Evolutionary conservation across 2,888 invertebrate species (phyloP), one percentile per base, ranked within the genome.

Genomic region (Nomada lathburiana): DNA sequence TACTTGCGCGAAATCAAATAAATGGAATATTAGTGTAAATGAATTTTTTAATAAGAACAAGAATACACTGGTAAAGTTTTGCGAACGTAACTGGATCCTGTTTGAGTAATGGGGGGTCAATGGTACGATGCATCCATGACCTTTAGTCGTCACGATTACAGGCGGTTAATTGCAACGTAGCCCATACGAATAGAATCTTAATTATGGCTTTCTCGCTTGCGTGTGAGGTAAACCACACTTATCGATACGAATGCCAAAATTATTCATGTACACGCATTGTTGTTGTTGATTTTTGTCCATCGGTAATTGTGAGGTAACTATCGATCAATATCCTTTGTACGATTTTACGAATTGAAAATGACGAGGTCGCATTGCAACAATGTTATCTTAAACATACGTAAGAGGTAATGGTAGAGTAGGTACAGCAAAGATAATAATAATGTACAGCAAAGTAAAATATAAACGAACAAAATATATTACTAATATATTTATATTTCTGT

Each of bases 401-500:
- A 13, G 1, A n/a, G 59, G 36, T 57, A 47, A 72, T 52, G 42
- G 16, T 55, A 47, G 57, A 68, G 29, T 55, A 82, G 11, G 9
- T 11, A 50, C 5, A 57, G 36, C 65, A 69, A 74, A 62, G 57
- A 47, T 67, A 75, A 71, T 71, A 26, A 53, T 73, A 59, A 55
- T 55, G 60, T 60, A 53, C 3, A n/a, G 16, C 59, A 75, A 68
- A 55, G 20, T 68, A 47, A 63, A 47, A 72, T 65, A 63, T 52
- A 71, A 67, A 71, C 44, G 44, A 75, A 64, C 52, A 20, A 57
- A 74, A 75, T 79, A 57, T 62, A 75, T 73, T 47, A 71, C 36
- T 57, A 57, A 23, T 57, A 57, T 23, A 23, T 55, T 11, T 57
- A 57, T 65, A 80, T 72, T 53, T 79, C 23, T 74, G n/a, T 36